Evolutionary conservation across 2,113 vertebrate genomes (phyloP), one percentile per base, ranked within the genome.

Genomic region (Coryphaenoides rupestris): DNA sequence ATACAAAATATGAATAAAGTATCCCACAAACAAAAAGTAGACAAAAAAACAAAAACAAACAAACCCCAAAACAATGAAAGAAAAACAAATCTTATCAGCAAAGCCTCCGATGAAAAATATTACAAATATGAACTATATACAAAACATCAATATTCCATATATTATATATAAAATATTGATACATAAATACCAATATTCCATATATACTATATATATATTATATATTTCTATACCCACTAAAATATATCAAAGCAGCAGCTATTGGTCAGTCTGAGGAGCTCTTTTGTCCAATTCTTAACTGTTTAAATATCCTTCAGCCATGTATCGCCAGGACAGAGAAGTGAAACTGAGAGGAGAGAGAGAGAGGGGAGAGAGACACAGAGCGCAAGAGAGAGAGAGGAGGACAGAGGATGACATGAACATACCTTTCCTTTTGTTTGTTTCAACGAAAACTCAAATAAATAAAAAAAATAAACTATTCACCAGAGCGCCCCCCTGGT

Each of bases 261-360:
- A 88, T 95, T 97, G 95, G 96, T 96, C 95, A 93, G 92, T 92
- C 85, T 93, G 91, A 95, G 88, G 89, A 92, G 92, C 88, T 86
- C 85, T 77, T 89, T 83, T 82, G 78, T 90, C 89, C 80, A 69
- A 88, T 83, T 72, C 79, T 75, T 80, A 90, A 90, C 82, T 88
- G 85, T 91, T 91, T 91, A 92, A 92, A 91, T 91, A 91, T 89
- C 88, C 92, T 93, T 93, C 92, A 81, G 89, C 90, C 79, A 74
- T n/a, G n/a, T 82, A 81, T 87, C 83, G 88, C 86, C 77, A 87
- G 84, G 84, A 89, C 84, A 75, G 68, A 78, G 70, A 89, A 80
- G 85, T 65, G 77, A 72, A 86, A 66, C 75, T 73, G 23, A 57
- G 28, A 58, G n/a, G 72, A 66, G 77, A 40, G 33, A 40, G 33